Conservation (phyloP, 2,797 vertebrate species). For the Enoplosus armatus region DNA sequence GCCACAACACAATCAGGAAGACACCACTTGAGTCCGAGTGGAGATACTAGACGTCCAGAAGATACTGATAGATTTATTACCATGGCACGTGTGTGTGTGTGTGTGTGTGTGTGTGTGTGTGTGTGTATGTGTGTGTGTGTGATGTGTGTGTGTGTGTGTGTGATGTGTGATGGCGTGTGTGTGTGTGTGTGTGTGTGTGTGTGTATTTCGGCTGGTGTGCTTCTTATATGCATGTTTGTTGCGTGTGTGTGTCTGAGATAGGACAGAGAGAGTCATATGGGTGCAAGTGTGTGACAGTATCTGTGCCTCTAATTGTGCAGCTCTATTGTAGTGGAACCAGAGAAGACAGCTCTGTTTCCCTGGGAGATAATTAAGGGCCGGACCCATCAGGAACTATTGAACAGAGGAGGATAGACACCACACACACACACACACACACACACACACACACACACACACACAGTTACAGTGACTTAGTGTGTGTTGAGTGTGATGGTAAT, state of each 20-base stretch:
- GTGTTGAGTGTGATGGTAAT: slow-evolving; percentile 72
- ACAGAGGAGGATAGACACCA: slow-evolving; percentile 74
- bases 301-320: slow-evolving; percentile 80
- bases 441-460: slow-evolving; percentile 23
- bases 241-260: slow-evolving; percentile 21
- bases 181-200: slow-evolving; percentile 15
- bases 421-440: slow-evolving; percentile 46
- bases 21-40: slow-evolving; percentile 74
- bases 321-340: slow-evolving; percentile 85
- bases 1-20: slow-evolving; percentile 78
- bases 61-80: slow-evolving; percentile 81
- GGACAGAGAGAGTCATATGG: slow-evolving; percentile 57
- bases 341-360: slow-evolving; percentile 84
- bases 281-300: slow-evolving; percentile 70
- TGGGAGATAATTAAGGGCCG: slow-evolving; percentile 83
- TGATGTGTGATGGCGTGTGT: too few species aligned
- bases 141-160: slow-evolving; percentile 25
- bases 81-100: slow-evolving; percentile 25
- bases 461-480: slow-evolving; percentile 51
- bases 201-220: slow-evolving; percentile 13
- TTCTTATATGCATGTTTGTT: slow-evolving; percentile 2
- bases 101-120: slow-evolving; percentile 1
- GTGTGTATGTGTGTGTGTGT: slow-evolving; percentile 13
- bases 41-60: slow-evolving; percentile 57
- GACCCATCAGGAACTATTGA: slow-evolving; percentile 83